These are phyloP conservation scores for Dysdera silvatica DNA, from an alignment of 1,140 invertebrate genomes.

Conservation along the genomic window DNA sequence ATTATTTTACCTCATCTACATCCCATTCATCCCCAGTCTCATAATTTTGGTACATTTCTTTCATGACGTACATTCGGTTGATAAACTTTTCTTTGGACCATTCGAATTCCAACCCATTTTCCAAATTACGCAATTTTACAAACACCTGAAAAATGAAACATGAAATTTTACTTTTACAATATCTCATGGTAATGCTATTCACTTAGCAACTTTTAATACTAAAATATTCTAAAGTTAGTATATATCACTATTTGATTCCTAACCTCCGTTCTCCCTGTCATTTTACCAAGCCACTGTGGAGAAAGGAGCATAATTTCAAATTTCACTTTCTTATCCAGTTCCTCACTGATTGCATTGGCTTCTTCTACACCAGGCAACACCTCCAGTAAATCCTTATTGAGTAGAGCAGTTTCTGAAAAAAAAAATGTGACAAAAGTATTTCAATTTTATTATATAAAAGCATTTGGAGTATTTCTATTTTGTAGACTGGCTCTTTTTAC, in stretches of 20 bases:
- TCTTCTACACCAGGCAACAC: constrained; percentile 54
- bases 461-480: too few relatives aligned
- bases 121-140: constrained; percentile 51
- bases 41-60: constrained; percentile 56
- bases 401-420: constrained; percentile 44
- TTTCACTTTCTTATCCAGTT: constrained; percentile 51
- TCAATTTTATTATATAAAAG: too few relatives aligned
- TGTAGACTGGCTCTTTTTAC: too few relatives aligned
- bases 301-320: constrained; percentile 56
- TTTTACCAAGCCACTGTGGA: constrained; percentile 49
- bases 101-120: constrained; percentile 52
- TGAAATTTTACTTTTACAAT: not conserved
- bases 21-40: constrained; percentile 52
- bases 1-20: constrained; percentile 45
- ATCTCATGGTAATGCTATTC: not conserved
- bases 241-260: too few relatives aligned
- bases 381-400: constrained; percentile 54
- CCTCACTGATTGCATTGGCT: constrained; percentile 55
- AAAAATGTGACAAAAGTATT: not conserved
- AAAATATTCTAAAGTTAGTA: too few relatives aligned
- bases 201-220: too few relatives aligned
- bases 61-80: constrained; percentile 54
- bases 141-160: constrained; percentile 45
- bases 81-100: constrained; percentile 54
- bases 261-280: constrained; percentile 48